Evolutionary conservation across 2,888 invertebrate genomes (phyloP).

Genomic region (Germaria angustata): DNA sequence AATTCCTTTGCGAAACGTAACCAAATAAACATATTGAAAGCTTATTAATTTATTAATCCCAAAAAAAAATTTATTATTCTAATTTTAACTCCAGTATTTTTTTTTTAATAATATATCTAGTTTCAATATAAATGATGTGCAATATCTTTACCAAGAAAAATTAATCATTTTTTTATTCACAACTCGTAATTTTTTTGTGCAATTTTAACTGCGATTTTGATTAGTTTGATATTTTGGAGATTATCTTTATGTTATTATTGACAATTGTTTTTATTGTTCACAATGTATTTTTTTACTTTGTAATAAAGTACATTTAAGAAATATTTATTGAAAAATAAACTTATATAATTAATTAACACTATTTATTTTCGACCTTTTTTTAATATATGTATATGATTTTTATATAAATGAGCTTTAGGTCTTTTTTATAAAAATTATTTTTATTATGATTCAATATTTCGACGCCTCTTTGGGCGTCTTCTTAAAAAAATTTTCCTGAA

Average conservation of each 20-base stretch:
- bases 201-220: background rate
- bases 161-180: background rate
- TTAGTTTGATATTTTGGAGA: background rate
- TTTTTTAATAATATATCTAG: slow-evolving; percentile 18
- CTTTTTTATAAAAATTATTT: no score
- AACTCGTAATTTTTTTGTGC: background rate
- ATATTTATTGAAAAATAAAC: slow-evolving; percentile 15
- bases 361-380: no score
- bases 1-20: slow-evolving; percentile 76
- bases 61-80: background rate
- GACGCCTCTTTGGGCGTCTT: no score
- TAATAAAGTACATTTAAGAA: background rate
- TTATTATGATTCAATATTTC: no score
- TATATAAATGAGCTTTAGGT: no score
- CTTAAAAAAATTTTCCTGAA: no score
- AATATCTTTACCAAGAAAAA: slow-evolving; percentile 50
- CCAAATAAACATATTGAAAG: slow-evolving; percentile 55
- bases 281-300: background rate
- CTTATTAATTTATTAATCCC: background rate
- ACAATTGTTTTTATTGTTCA: background rate
- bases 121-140: slow-evolving; percentile 48
- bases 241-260: background rate
- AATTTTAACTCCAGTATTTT: slow-evolving; percentile 39
- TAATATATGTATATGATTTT: no score
- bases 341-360: no score